Percentiles rank a stretch among this genome's conserved stretches.
Evolutionary conservation across 2,113 vertebrate genomes (phyloP).

Genomic region (Amphiprion percula): DNA sequence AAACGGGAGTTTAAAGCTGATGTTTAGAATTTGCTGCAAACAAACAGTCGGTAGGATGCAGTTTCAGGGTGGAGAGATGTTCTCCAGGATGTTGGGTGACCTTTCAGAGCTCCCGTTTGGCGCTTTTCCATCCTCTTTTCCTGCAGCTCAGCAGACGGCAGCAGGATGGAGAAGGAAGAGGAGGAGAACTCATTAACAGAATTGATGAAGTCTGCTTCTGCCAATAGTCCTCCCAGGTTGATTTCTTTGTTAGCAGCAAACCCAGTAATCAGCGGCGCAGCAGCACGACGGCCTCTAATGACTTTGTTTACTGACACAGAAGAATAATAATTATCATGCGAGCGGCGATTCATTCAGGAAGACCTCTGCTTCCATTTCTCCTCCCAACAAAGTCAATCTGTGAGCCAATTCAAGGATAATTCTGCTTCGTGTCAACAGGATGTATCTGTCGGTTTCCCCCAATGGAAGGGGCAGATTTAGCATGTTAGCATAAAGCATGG

Average conservation of each 20-base stretch:
- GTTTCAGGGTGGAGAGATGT: slow-evolving; percentile 10
- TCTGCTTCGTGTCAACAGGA: neutral
- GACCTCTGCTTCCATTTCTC: slow-evolving; percentile 1
- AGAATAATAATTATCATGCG: slow-evolving; percentile 54
- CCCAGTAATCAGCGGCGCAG: slow-evolving; percentile 62
- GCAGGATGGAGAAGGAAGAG: slow-evolving; percentile 24
- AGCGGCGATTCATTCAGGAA: slow-evolving; percentile 21
- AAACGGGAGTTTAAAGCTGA: slow-evolving; percentile 19
- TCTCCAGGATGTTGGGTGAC: slow-evolving; percentile 46
- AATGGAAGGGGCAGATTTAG: too few species aligned
- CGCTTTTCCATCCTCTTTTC: slow-evolving; percentile 7
- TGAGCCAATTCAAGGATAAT: slow-evolving; percentile 15
- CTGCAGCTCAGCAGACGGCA: slow-evolving; percentile 52
- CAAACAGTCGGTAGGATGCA: neutral
- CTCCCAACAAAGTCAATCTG: slow-evolving; percentile 12
- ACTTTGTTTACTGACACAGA: slow-evolving; percentile 66
- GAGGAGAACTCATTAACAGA: slow-evolving; percentile 64
- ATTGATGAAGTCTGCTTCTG: slow-evolving; percentile 65
- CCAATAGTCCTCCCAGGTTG: slow-evolving; percentile 63
- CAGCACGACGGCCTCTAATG: slow-evolving; percentile 47
- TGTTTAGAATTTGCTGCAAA: slow-evolving; percentile 36
- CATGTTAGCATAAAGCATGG: neutral
- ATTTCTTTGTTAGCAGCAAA: slow-evolving; percentile 67
- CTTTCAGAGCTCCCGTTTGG: slow-evolving; percentile 52
- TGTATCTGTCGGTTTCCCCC: too few species aligned